Percentiles rank a stretch among this genome's conserved stretches.
Evolutionary conservation across 2,888 invertebrate genomes (phyloP).

Genomic region (Eupithecia exiguata): DNA sequence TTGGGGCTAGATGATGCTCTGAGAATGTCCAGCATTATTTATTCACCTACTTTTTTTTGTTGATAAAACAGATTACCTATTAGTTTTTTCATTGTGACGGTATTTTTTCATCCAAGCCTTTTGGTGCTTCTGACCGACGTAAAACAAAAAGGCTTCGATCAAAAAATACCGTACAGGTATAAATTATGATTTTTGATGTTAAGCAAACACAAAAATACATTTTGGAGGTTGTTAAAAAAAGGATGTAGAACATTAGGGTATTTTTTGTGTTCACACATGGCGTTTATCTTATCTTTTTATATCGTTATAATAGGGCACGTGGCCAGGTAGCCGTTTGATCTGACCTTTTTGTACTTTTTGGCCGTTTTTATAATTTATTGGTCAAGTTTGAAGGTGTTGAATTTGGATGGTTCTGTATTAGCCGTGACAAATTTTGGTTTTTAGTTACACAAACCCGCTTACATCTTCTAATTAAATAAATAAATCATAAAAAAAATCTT

Average conservation of each 20-base stretch:
- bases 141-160: no score
- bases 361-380: conserved; percentile 17
- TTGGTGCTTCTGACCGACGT: no score
- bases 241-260: conserved; percentile 39
- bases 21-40: no score
- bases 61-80: no score
- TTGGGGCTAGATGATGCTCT: not conserved
- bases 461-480: no score
- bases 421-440: not conserved
- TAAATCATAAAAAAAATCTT: no score
- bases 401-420: conserved; percentile 16
- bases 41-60: no score
- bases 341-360: conserved; percentile 36
- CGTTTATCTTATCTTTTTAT: conserved; percentile 54
- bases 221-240: conserved; percentile 24
- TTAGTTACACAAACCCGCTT: no score
- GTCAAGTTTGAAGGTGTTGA: conserved; percentile 20
- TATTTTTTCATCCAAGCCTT: not conserved
- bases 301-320: conserved; percentile 54
- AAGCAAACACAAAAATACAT: not conserved
- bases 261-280: conserved; percentile 50
- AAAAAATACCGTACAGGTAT: no score
- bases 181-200: no score
- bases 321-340: conserved; percentile 56
- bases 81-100: not conserved